These are phyloP conservation scores for Mythimna impura DNA, from an alignment of 2,888 invertebrate species.

Conservation along the genomic window DNA sequence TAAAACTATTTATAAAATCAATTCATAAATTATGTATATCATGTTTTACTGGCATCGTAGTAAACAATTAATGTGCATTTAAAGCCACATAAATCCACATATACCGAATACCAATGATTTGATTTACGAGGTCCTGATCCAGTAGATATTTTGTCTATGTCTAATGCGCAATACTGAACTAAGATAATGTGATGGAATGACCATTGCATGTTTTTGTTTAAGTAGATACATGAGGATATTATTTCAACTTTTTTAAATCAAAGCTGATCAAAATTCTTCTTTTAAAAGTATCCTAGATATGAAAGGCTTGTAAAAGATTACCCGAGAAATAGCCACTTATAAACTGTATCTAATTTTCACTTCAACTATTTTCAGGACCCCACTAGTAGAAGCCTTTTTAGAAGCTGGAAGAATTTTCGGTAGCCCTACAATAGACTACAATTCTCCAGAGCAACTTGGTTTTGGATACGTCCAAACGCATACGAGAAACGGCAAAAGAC, in stretches of 20 bases:
- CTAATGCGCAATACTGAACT: not conserved
- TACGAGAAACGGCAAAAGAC: constrained; percentile 90
- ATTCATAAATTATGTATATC: constrained; percentile 28
- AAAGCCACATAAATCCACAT: not conserved
- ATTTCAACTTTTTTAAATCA: not conserved
- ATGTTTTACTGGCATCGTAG: constrained; percentile 1
- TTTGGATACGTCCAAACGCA: constrained; percentile 92
- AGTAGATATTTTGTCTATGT: not conserved
- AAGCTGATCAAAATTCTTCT: not conserved
- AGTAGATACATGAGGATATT: not conserved
- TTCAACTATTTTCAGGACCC: constrained; percentile 73
- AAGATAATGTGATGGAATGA: not conserved
- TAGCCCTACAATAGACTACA: constrained; percentile 92
- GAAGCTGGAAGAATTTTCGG: constrained; percentile 92
- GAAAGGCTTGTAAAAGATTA: not conserved
- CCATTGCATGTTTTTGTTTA: not conserved
- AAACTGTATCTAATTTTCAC: not conserved
- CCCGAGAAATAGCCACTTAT: not conserved
- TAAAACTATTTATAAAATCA: constrained; percentile 1
- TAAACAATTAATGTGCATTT: constrained; percentile 26
- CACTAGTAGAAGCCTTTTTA: constrained; percentile 91
- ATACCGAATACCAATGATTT: constrained; percentile 28
- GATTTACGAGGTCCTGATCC: not conserved
- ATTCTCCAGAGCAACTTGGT: constrained; percentile 89
- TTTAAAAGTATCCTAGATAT: not conserved